Evolutionary conservation across 1,140 invertebrate genomes (phyloP), one percentile per base, ranked within the genome.

Genomic region (Microplitis mediator): DNA sequence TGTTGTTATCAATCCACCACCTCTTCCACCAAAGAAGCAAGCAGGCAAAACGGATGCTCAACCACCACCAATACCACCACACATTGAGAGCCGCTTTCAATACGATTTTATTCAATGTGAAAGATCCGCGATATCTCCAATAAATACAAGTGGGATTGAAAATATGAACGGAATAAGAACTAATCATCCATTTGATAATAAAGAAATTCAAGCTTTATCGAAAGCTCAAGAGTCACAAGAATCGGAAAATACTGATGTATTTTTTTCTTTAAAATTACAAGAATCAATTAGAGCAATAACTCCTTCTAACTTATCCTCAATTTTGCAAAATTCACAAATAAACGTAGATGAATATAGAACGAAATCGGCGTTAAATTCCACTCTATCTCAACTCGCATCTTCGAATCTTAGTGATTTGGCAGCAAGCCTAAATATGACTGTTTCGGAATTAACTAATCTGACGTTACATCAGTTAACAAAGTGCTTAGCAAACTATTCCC

Each of bases 401-500:
- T 90, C 94, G 78, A 93, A 93, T 73, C 89, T 95, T 74, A 91
- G 92, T 74, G 93, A 96, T 63, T 83, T 96, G 72, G 93, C 95
- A 0, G 77, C 81, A 31, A 93, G 93, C 79, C 84, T 96, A 16
- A 90, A 91, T 69, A 93, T 96, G 78, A 93, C 93, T 0, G 90
- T 93, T 0, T 88, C 89, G 51, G 90, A 93, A 74, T 84, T 96
- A n/a, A 94, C 93, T 35, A 93, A 91, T 71, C 92, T 95, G 91
- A 96, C 94, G 0, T 84, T 96, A 56, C 93, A 94, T 11, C 94
- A 96, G 84, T 88, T 96, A 31, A 95, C 94, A 0, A 90, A 92
- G 70, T 94, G 93, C 83, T 87, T 95, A 6, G 90, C 92, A 2
- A 82, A 39, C 34, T 74, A 89, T 2, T 82, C 85, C 11, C 66